Base-by-base conservation (phyloP, 2,888 invertebrate genomes). In the Nowickia ferox region DNA sequence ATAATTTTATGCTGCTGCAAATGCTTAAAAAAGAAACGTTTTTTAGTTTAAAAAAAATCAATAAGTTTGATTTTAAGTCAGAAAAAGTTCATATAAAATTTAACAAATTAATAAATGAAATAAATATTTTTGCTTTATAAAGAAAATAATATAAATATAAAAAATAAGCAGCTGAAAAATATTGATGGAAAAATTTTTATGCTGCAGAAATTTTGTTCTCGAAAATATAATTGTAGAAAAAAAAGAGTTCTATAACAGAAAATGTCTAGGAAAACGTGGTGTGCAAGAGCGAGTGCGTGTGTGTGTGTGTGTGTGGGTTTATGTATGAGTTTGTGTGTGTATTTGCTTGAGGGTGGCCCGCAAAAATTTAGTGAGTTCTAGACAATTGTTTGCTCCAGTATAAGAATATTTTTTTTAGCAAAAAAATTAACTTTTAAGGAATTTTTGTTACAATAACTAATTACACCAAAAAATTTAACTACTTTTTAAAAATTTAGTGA, bases 201-300 rank as follows among this genome's bases (percentile, higher is more conserved):
- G 42, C 75, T 78, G 71, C 44, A 80, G 17, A 80, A 83, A 63
- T 57, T 80, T n/a, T 22, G 68, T 78, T 48, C 75, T 53, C 75
- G n/a, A 68, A 59, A 68, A 57, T 46, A 72, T n/a, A 40, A 81
- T 6, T 63, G 40, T 40, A 51, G 51, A 66, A 55, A 78, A 78
- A 68, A 63, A 63, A 30, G 30, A 30, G 19, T 78, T 84, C 77
- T 81, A 48, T 84, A 75, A 75, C 69, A 77, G 71, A 75, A 86
- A 72, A 81, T 78, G 80, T 85, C 81, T 79, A 77, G 59, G 19
- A 65, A 77, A 85, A 82, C 68, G 84, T 85, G 81, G 46, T 82
- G 65, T 71, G 44, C 55, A 59, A 57, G 68, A 72, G 66, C 68
- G 71, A 59, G 46, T 48, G 42, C 61, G 38, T 65, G 38, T 65